These are phyloP conservation scores for Mallotus villosus DNA, from an alignment of 2,797 vertebrate genomes.

Conservation along the genomic window DNA sequence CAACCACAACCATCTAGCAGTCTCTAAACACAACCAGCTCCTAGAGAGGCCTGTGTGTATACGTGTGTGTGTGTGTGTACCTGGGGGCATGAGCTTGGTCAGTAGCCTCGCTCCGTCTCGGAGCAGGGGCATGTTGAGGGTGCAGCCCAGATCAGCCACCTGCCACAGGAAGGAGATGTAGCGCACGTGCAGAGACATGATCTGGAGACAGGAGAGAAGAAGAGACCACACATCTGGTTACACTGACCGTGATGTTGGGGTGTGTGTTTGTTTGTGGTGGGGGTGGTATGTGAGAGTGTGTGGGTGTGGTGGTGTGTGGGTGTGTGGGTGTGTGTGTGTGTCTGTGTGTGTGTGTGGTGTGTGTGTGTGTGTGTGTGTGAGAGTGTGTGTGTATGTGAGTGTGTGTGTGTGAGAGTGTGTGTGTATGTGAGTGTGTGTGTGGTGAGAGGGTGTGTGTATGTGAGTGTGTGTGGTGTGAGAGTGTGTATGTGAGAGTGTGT, in stretches of 20 bases:
- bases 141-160: conserved; percentile 89
- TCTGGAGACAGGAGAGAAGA: conserved; percentile 69
- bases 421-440: not conserved
- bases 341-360: not conserved
- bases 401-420: not conserved
- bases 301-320: no score
- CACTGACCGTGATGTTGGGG: not conserved
- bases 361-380: not conserved
- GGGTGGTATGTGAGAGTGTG: not conserved
- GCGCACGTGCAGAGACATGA: conserved; percentile 89
- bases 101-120: conserved; percentile 87
- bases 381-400: not conserved
- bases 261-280: not conserved
- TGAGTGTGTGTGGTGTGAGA: no score
- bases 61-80: conserved; percentile 58
- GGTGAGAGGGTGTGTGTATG: not conserved
- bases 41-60: not conserved
- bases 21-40: not conserved
- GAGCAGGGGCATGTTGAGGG: conserved; percentile 86
- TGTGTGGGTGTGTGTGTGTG: no score
- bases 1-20: not conserved
- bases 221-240: not conserved
- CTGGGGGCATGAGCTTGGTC: conserved; percentile 92
- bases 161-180: conserved; percentile 92
- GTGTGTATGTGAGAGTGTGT: no score